These are phyloP conservation scores for Pseudopleuronectes americanus DNA, from an alignment of 2,797 vertebrate genomes.

Conservation along the genomic window DNA sequence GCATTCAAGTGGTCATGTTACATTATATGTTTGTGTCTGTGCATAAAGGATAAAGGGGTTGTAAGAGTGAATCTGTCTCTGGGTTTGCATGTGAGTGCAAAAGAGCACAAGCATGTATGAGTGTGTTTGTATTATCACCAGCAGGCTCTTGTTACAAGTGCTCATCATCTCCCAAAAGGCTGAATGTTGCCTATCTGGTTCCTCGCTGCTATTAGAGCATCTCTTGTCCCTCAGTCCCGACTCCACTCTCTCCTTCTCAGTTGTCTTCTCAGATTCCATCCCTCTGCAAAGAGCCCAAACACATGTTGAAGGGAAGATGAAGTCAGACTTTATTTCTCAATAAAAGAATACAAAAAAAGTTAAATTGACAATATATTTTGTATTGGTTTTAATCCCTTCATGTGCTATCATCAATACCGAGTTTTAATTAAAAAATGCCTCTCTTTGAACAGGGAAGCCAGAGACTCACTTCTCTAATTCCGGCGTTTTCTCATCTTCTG, in stretches of 20 bases:
- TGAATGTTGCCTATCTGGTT: conserved; percentile 86
- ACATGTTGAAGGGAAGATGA: neutral
- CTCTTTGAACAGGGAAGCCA: conserved; percentile 9
- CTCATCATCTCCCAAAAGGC: conserved; percentile 90
- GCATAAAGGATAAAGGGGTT: conserved; percentile 4
- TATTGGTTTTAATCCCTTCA: neutral
- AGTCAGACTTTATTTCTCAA: conserved; percentile 6
- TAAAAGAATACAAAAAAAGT: neutral
- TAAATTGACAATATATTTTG: neutral
- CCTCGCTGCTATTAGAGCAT: conserved; percentile 80
- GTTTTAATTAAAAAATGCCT: conserved; percentile 12
- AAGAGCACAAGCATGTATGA: conserved; percentile 9
- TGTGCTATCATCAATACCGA: neutral
- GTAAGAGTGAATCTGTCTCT: conserved; percentile 18
- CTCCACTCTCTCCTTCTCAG: conserved; percentile 77
- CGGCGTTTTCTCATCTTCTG: conserved; percentile 48
- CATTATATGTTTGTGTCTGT: neutral
- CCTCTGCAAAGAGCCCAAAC: conserved; percentile 72
- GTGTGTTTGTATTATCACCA: conserved; percentile 81
- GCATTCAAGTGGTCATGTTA: neutral
- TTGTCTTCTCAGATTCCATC: conserved; percentile 76
- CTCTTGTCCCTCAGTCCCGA: conserved; percentile 78
- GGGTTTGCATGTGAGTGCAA: neutral
- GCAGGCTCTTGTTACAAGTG: conserved; percentile 90
- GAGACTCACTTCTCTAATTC: conserved; percentile 71